Conservation (phyloP, 2,113 vertebrate species). For the Sturnus vulgaris region DNA sequence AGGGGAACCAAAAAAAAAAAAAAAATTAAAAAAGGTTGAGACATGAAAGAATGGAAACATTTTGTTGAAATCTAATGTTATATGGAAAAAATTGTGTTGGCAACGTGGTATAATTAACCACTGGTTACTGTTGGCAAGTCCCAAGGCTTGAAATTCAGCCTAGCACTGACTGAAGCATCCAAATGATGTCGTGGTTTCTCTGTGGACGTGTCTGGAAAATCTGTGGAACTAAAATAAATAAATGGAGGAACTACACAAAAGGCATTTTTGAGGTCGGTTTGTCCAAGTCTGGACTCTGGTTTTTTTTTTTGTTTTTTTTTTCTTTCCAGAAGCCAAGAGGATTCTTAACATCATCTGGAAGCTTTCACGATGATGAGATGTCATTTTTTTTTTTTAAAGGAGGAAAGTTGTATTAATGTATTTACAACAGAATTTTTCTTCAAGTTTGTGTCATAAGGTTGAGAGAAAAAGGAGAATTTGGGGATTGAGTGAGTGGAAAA, state of each 20-base stretch:
- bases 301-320: background rate
- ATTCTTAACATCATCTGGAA: slow-evolving; percentile 34
- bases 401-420: background rate
- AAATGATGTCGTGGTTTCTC: slow-evolving; percentile 42
- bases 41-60: slow-evolving; percentile 46
- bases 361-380: background rate
- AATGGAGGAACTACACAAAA: slow-evolving; percentile 24
- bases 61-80: background rate
- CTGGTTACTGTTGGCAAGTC: slow-evolving; percentile 15
- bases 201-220: slow-evolving; percentile 52
- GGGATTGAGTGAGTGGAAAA: background rate
- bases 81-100: slow-evolving; percentile 49
- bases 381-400: background rate
- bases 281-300: background rate
- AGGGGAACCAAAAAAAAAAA: background rate
- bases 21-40: background rate
- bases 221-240: slow-evolving; percentile 39
- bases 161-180: background rate
- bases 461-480: background rate
- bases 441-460: background rate
- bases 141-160: slow-evolving; percentile 32
- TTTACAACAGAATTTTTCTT: background rate
- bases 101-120: slow-evolving; percentile 23
- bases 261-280: slow-evolving; percentile 31
- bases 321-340: background rate